A percentile compares a stretch with the other conserved stretches of the same genome.
Conservation (phyloP, 2,113 vertebrate genomes). For the Cromileptes altivelis region DNA sequence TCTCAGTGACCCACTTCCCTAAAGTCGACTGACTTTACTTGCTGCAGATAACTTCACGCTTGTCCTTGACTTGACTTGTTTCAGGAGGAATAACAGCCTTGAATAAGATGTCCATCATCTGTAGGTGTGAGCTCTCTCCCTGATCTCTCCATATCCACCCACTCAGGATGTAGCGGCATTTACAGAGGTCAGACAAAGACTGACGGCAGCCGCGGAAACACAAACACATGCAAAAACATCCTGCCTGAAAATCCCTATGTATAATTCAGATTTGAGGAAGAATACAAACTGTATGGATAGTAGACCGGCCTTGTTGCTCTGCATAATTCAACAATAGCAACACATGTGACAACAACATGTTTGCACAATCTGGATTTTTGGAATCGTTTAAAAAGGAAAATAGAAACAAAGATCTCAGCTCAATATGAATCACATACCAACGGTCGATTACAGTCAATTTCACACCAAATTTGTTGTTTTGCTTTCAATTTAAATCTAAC, state of each 20-base stretch:
- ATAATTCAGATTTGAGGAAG: constrained; percentile 38
- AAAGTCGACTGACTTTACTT: not conserved
- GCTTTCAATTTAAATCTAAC: not conserved
- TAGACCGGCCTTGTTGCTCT: not conserved
- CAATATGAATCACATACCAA: not conserved
- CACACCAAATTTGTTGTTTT: not conserved
- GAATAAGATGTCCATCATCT: constrained; percentile 28
- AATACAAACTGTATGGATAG: not conserved
- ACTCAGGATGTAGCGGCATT: constrained; percentile 33
- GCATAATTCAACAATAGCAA: constrained; percentile 17
- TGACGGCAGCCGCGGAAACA: constrained; percentile 20
- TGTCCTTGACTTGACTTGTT: not conserved
- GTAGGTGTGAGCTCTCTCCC: constrained; percentile 6
- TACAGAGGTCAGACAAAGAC: constrained; percentile 56
- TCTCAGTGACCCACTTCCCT: constrained; percentile 1
- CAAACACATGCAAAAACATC: constrained; percentile 24
- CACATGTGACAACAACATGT: not conserved
- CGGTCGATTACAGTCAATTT: not conserved
- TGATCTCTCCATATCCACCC: not conserved
- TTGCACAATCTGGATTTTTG: not conserved
- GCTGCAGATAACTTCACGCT: not conserved
- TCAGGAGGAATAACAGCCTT: not conserved
- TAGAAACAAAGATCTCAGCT: not conserved
- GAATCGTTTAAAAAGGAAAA: not conserved
- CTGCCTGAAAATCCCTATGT: not conserved